A percentile compares a stretch with the other conserved stretches of the same genome.
Evolutionary conservation across 1,140 invertebrate genomes (phyloP).

Genomic region (Myzus persicae): DNA sequence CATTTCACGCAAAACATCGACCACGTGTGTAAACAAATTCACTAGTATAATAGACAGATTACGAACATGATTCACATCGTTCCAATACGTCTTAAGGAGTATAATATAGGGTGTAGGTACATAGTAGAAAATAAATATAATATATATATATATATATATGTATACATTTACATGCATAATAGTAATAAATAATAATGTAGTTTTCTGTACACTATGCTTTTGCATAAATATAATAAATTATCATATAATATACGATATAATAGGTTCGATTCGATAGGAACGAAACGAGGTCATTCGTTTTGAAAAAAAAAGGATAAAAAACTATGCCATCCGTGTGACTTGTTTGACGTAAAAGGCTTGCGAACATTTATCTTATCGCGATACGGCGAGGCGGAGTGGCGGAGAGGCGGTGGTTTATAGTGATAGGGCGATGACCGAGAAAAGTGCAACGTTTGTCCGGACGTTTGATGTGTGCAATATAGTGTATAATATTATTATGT

Average conservation of each 20-base stretch:
- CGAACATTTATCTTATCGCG: background rate
- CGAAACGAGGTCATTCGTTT: background rate
- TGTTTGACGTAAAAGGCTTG: background rate
- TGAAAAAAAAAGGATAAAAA: background rate
- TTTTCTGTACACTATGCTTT: background rate
- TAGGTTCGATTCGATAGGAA: background rate
- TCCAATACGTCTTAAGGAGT: background rate
- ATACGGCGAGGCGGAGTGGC: no score
- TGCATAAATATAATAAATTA: background rate
- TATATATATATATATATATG: no score
- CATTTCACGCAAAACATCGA: background rate
- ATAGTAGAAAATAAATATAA: no score
- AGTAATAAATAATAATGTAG: background rate
- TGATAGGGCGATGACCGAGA: background rate
- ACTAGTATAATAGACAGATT: no score
- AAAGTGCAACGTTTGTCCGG: background rate
- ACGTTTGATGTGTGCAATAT: background rate
- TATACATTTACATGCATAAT: background rate
- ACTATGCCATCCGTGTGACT: background rate
- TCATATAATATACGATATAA: background rate
- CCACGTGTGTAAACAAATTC: no score
- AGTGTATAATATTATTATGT: background rate
- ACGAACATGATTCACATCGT: no score
- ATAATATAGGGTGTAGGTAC: background rate
- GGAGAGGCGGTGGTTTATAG: background rate